These are phyloP conservation scores for Hirudo medicinalis DNA, from an alignment of 1,140 invertebrate species.

Conservation along the genomic window DNA sequence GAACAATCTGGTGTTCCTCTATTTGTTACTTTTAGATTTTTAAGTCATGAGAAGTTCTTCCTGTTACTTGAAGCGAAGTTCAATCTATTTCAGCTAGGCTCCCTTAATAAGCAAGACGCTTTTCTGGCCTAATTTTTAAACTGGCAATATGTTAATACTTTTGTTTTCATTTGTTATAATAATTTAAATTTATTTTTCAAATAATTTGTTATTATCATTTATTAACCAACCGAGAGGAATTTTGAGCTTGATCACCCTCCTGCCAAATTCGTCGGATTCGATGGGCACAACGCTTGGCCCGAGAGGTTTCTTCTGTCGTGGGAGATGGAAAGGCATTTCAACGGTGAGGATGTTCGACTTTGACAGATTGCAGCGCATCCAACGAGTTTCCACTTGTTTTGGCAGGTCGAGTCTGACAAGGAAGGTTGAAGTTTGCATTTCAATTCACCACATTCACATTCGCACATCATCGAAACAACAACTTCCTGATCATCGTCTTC, in stretches of 20 bases:
- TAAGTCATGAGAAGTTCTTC: too few relatives aligned
- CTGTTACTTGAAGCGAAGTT: too few relatives aligned
- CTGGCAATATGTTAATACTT: too few relatives aligned
- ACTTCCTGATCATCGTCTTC: constrained; percentile 23
- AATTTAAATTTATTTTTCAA: too few relatives aligned
- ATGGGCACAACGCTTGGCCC: constrained; percentile 22
- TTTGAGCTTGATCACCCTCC: constrained; percentile 16
- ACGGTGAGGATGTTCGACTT: constrained; percentile 18
- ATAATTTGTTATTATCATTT: too few relatives aligned
- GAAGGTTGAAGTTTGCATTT: not conserved
- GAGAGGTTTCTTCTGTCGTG: constrained; percentile 15
- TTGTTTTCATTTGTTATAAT: too few relatives aligned
- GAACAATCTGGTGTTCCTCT: too few relatives aligned
- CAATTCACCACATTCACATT: too few relatives aligned
- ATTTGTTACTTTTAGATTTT: too few relatives aligned
- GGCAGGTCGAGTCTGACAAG: constrained; percentile 19
- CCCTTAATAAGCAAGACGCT: too few relatives aligned
- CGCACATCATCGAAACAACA: not conserved
- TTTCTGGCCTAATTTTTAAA: too few relatives aligned
- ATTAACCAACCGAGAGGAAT: not conserved
- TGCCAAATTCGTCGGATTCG: constrained; percentile 15
- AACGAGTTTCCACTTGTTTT: constrained; percentile 18
- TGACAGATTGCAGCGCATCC: constrained; percentile 21
- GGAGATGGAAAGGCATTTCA: constrained; percentile 24
- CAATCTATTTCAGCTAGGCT: too few relatives aligned